A percentile compares a stretch with the other conserved stretches of the same genome.
phyloP scores from a whole-genome alignment of 2,113 vertebrate genomes.

The Sinocyclocheilus rhinocerous region DNA sequence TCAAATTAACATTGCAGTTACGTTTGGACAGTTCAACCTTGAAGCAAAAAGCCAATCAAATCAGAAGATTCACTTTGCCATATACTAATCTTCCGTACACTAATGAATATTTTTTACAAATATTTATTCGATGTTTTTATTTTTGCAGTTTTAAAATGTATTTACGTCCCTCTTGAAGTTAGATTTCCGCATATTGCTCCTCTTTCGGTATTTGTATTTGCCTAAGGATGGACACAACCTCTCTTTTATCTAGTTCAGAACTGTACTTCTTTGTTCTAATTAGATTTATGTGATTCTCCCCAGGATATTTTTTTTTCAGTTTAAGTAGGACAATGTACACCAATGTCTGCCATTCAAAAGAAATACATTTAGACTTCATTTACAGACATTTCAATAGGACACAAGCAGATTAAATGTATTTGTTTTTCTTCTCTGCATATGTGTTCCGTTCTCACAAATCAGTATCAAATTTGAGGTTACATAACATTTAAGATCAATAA shows the following conservation, averaged over 20 bases:
- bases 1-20: not conserved
- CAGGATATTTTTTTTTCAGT: slow-evolving; percentile 82
- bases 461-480: not conserved
- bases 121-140: too few relatives aligned
- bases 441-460: not conserved
- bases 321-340: slow-evolving; percentile 78
- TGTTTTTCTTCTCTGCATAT: too few relatives aligned
- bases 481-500: not conserved
- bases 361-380: slow-evolving; percentile 67
- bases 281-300: slow-evolving; percentile 84
- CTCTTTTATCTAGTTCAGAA: slow-evolving; percentile 72
- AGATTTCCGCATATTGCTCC: not conserved
- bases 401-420: not conserved
- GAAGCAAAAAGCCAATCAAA: not conserved
- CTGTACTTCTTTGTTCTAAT: slow-evolving; percentile 83
- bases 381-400: slow-evolving; percentile 39
- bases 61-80: not conserved
- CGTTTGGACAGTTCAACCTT: not conserved
- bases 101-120: not conserved
- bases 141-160: not conserved
- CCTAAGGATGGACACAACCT: slow-evolving; percentile 48
- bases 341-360: slow-evolving; percentile 75
- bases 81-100: not conserved
- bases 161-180: not conserved
- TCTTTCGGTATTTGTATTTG: not conserved